These are phyloP conservation scores for Tortrix viridana DNA, from an alignment of 2,888 invertebrate genomes.

Conservation along the genomic window DNA sequence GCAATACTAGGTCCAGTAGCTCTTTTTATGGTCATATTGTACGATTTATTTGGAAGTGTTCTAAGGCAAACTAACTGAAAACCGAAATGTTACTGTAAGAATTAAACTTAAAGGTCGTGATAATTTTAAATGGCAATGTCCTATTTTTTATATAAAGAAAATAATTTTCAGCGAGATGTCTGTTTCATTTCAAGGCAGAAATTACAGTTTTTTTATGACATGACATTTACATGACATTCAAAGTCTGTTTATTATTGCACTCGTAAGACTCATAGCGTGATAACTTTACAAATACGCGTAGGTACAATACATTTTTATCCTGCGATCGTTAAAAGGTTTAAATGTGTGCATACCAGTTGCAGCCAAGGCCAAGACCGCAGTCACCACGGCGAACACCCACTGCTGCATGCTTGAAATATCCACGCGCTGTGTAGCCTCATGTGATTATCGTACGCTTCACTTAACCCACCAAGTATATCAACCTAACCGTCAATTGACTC, in stretches of 20 bases:
- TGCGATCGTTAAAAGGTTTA: slow-evolving; percentile 25
- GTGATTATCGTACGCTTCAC: slow-evolving; percentile 7
- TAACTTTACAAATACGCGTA: background rate
- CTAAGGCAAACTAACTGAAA: slow-evolving; percentile 66
- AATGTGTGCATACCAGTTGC: slow-evolving; percentile 61
- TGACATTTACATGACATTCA: too few relatives aligned
- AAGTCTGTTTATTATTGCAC: background rate
- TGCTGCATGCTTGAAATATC: slow-evolving; percentile 58
- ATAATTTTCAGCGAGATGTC: too few relatives aligned
- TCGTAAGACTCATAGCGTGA: background rate
- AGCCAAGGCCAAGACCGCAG: slow-evolving; percentile 60
- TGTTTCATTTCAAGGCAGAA: too few relatives aligned
- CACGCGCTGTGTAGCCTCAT: slow-evolving; percentile 31
- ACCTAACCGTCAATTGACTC: background rate
- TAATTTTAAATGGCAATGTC: too few relatives aligned
- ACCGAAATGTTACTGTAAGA: slow-evolving; percentile 4
- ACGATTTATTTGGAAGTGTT: slow-evolving; percentile 75
- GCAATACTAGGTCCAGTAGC: slow-evolving; percentile 71
- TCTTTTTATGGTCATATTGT: slow-evolving; percentile 71
- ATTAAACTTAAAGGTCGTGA: too few relatives aligned
- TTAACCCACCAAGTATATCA: background rate
- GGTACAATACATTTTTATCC: background rate
- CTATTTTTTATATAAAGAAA: too few relatives aligned
- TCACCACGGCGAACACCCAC: slow-evolving; percentile 54
- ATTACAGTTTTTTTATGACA: too few relatives aligned